Conservation (phyloP, 2,888 invertebrate genomes). For the Aradus depressus region DNA sequence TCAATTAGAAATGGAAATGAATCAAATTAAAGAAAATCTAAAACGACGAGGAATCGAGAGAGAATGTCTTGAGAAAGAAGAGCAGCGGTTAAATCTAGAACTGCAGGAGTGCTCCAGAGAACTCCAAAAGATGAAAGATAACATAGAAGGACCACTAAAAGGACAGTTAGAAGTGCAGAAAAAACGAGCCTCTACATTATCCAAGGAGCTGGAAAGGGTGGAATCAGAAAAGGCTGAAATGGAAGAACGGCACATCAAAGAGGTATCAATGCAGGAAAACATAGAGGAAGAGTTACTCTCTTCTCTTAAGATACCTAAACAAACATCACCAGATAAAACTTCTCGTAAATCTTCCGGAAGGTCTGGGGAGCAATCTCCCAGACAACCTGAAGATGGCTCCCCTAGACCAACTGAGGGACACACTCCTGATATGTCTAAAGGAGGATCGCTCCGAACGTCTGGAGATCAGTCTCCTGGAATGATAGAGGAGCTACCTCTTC, state of each 20-base stretch:
- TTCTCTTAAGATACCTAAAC: no score
- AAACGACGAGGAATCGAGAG: constrained; percentile 28
- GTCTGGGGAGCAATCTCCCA: no score
- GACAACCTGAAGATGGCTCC: no score
- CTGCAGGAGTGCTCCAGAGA: constrained; percentile 42
- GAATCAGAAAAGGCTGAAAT: constrained; percentile 41
- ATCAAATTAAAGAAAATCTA: constrained; percentile 44
- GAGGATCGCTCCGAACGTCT: no score
- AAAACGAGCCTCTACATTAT: constrained; percentile 38
- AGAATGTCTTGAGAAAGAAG: constrained; percentile 40
- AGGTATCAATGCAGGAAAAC: constrained; percentile 18
- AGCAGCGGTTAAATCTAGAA: constrained; percentile 42
- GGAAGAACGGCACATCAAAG: constrained; percentile 40
- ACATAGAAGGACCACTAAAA: constrained; percentile 38
- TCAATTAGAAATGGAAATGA: constrained; percentile 43
- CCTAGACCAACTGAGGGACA: no score
- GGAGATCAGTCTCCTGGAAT: no score
- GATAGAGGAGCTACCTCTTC: no score
- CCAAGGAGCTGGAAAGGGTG: constrained; percentile 42
- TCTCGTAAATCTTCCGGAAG: no score
- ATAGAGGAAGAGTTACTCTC: background rate
- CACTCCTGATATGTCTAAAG: no score
- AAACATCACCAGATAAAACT: no score
- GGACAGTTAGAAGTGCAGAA: constrained; percentile 37
- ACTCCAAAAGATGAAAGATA: constrained; percentile 39